Percentiles rank a stretch among this genome's conserved stretches.
Evolutionary conservation across 1,140 invertebrate species (phyloP).

Genomic region (Euura lappo): DNA sequence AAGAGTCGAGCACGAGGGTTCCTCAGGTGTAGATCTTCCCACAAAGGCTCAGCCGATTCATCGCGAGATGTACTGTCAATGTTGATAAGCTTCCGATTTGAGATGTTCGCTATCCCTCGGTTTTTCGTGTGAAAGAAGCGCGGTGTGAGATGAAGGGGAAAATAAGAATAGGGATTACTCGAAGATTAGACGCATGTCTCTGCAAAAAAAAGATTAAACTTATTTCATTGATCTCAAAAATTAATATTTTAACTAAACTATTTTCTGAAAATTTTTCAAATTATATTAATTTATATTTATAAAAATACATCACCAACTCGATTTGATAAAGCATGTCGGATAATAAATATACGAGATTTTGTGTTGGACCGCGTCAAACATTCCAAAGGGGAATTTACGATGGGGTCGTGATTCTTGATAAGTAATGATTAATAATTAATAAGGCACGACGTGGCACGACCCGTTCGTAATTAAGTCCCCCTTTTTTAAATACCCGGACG

Average conservation of each 20-base stretch:
- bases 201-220: not conserved
- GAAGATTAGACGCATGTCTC: not conserved
- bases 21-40: too few species aligned
- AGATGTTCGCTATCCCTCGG: too few species aligned
- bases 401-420: not conserved
- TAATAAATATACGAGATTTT: not conserved
- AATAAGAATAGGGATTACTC: not conserved
- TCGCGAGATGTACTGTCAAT: not conserved
- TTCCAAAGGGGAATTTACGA: not conserved
- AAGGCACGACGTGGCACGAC: not conserved
- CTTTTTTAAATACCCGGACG: not conserved
- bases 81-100: not conserved
- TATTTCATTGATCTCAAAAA: too few species aligned
- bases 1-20: too few species aligned
- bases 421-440: conserved; percentile 3
- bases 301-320: too few species aligned
- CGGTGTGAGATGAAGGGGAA: not conserved
- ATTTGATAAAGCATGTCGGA: not conserved
- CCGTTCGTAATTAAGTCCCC: not conserved
- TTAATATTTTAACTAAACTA: too few species aligned
- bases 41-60: too few species aligned
- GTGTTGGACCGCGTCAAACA: not conserved
- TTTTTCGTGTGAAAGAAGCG: too few species aligned
- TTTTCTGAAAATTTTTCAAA: too few species aligned
- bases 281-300: too few species aligned